Percentiles rank a stretch among this genome's conserved stretches.
These are phyloP conservation scores for Ptilorrhoa leucosticta DNA, from an alignment of 2,113 vertebrate species.

Conservation along the genomic window DNA sequence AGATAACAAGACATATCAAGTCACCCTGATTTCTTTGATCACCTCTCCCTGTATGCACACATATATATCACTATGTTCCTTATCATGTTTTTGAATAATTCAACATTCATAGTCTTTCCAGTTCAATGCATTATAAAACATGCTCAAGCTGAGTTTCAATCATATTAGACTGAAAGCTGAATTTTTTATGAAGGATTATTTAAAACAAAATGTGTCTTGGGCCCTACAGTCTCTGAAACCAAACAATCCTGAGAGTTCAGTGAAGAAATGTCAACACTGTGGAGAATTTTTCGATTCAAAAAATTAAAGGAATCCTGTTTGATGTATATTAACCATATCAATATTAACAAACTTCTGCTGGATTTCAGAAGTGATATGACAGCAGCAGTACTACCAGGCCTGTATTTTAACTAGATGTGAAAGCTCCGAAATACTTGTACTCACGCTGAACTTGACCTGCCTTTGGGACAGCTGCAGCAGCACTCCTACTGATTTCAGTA, in stretches of 20 bases:
- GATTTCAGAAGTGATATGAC: slow-evolving; percentile 67
- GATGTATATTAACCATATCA: slow-evolving; percentile 77
- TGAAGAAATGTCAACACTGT: slow-evolving; percentile 76
- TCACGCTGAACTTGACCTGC: slow-evolving; percentile 50
- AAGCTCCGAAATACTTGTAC: slow-evolving; percentile 44
- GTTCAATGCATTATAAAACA: slow-evolving; percentile 84
- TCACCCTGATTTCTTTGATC: slow-evolving; percentile 76
- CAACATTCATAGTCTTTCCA: slow-evolving; percentile 72
- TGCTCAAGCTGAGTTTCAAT: slow-evolving; percentile 78
- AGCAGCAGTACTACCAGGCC: slow-evolving; percentile 42
- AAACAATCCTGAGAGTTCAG: slow-evolving; percentile 78
- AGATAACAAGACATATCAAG: slow-evolving; percentile 79
- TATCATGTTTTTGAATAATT: slow-evolving; percentile 81
- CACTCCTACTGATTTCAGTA: not conserved
- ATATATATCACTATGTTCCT: slow-evolving; percentile 67
- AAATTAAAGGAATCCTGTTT: slow-evolving; percentile 75
- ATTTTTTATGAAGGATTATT: slow-evolving; percentile 86
- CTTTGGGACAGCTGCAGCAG: slow-evolving; percentile 37
- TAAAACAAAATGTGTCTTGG: slow-evolving; percentile 79
- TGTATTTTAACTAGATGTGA: slow-evolving; percentile 69
- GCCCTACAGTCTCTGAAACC: slow-evolving; percentile 75
- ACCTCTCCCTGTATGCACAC: slow-evolving; percentile 53
- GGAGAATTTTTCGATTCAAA: slow-evolving; percentile 70
- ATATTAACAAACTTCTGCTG: slow-evolving; percentile 77
- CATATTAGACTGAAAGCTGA: slow-evolving; percentile 79